Conservation (phyloP, 2,113 vertebrate genomes). For the Hylia prasina region DNA sequence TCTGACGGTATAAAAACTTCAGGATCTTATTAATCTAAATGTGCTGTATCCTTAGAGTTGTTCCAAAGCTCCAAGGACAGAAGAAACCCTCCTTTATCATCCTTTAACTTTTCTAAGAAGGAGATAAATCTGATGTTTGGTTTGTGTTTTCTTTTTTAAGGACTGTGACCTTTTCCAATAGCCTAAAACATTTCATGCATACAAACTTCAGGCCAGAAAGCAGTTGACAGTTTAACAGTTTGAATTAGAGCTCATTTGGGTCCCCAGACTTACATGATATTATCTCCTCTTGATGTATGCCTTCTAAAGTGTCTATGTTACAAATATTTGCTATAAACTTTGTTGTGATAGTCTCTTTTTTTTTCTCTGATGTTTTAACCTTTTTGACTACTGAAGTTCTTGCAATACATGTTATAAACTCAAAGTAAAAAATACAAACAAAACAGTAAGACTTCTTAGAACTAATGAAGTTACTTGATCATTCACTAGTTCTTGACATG, state of each 20-base stretch:
- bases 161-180: slow-evolving; percentile 19
- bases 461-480: background rate
- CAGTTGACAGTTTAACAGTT: background rate
- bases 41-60: background rate
- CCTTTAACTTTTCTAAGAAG: background rate
- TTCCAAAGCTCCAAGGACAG: background rate
- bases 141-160: background rate
- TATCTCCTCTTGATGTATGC: background rate
- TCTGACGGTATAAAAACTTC: background rate
- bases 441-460: background rate
- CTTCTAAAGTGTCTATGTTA: background rate
- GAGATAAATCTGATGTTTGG: background rate
- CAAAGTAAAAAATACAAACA: background rate
- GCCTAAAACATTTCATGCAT: background rate
- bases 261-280: background rate
- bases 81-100: background rate
- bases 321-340: background rate
- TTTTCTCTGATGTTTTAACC: background rate
- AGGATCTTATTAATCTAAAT: background rate
- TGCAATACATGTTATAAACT: background rate
- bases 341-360: background rate
- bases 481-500: background rate
- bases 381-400: background rate
- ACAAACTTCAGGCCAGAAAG: background rate
- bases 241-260: slow-evolving; percentile 6